phyloP scores from a whole-genome alignment of 2,113 vertebrate species.

The Nymphicus hollandicus region DNA sequence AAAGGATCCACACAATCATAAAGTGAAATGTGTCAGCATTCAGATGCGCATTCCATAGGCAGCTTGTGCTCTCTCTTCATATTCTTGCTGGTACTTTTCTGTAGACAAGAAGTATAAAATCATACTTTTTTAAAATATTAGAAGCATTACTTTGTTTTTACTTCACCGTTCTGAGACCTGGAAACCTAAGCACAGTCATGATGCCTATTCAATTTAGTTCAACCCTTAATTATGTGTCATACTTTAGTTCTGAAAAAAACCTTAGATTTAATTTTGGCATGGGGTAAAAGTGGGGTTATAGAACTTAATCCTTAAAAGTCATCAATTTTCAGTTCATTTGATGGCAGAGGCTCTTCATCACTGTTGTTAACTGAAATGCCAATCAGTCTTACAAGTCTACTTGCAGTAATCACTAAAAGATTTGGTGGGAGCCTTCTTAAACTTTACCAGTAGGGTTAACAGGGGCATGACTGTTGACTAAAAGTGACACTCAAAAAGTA shows the following conservation, averaged over 20 bases:
- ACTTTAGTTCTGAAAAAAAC: neutral
- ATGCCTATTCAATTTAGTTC: neutral
- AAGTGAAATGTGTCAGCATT: neutral
- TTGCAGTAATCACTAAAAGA: conserved; percentile 24
- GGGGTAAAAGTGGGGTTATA: neutral
- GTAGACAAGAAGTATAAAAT: neutral
- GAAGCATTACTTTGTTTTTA: neutral
- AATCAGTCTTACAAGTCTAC: conserved; percentile 38
- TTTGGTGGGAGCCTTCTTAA: neutral
- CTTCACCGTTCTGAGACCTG: neutral
- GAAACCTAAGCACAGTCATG: neutral
- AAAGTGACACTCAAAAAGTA: neutral
- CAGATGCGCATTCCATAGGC: neutral
- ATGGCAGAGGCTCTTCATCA: neutral
- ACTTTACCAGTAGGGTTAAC: neutral
- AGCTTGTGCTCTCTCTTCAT: neutral
- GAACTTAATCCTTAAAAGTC: neutral
- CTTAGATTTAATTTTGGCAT: neutral
- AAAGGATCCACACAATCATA: neutral
- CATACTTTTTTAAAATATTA: neutral
- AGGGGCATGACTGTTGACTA: neutral
- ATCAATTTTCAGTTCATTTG: neutral
- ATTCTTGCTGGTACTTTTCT: neutral
- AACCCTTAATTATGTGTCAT: neutral
- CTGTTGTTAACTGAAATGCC: neutral